phyloP scores from a whole-genome alignment of 1,140 invertebrate species.

The Coenobita brevimanus region DNA sequence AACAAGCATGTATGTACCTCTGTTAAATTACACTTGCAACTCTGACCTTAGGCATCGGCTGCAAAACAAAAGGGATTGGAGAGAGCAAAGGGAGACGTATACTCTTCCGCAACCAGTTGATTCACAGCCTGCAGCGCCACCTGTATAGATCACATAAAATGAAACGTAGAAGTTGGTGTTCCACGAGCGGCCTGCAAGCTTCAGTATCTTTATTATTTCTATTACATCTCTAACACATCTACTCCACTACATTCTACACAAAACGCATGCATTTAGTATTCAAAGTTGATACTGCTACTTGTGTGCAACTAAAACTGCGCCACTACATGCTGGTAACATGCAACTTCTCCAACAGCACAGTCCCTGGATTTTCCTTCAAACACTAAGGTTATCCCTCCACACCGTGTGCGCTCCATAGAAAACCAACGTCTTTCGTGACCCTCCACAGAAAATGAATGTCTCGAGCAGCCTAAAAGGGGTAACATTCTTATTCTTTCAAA shows the following conservation, averaged over 20 bases:
- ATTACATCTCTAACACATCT: neutral
- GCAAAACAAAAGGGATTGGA: conserved; percentile 44
- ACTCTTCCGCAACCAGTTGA: conserved; percentile 39
- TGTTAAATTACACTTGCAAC: neutral
- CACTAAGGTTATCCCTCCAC: no score
- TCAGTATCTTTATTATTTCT: neutral
- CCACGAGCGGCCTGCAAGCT: conserved; percentile 21
- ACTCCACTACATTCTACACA: neutral
- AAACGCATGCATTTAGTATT: conserved; percentile 24
- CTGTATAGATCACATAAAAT: conserved; percentile 3
- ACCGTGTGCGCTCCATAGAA: no score
- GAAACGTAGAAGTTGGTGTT: conserved; percentile 5
- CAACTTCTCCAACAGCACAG: no score
- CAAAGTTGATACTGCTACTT: neutral
- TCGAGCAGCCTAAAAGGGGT: no score
- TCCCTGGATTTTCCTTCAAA: no score
- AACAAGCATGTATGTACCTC: no score
- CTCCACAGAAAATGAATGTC: no score
- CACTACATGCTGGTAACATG: no score
- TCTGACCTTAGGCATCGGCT: neutral
- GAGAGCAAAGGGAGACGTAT: conserved; percentile 56
- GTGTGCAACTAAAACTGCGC: no score
- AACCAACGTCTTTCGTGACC: no score
- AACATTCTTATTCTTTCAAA: no score
- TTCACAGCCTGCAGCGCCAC: neutral